Evolutionary conservation across 2,888 invertebrate genomes (phyloP).

Genomic region (Mystacides longicornis): DNA sequence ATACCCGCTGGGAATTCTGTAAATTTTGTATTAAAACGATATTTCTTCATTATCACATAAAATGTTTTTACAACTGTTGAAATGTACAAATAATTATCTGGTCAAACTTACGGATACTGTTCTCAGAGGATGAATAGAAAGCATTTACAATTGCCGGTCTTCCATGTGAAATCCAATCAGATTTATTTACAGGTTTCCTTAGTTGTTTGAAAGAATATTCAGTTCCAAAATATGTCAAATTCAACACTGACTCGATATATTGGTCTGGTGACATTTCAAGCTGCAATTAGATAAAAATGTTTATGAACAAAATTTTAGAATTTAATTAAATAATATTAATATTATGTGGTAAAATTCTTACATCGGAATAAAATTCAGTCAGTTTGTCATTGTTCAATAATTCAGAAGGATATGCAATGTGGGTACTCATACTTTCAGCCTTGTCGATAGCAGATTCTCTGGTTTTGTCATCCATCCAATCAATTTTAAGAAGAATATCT

Average conservation of each 20-base stretch:
- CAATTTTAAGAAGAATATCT: constrained; percentile 67
- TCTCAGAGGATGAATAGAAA: constrained; percentile 78
- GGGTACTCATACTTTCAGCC: constrained; percentile 74
- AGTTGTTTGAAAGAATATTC: constrained; percentile 71
- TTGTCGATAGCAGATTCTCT: constrained; percentile 69
- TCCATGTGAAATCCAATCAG: constrained; percentile 79
- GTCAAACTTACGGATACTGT: constrained; percentile 78
- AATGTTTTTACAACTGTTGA: too few relatives aligned
- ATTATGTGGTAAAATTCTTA: constrained; percentile 34
- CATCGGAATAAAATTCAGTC: constrained; percentile 68
- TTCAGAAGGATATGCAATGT: constrained; percentile 90
- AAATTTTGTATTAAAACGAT: background rate
- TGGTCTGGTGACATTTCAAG: constrained; percentile 62
- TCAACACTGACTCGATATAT: constrained; percentile 69
- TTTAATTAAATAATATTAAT: background rate
- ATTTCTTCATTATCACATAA: background rate
- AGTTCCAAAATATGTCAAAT: constrained; percentile 72
- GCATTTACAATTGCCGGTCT: constrained; percentile 80
- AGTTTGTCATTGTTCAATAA: constrained; percentile 75
- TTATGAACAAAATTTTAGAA: background rate
- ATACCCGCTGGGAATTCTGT: constrained; percentile 91
- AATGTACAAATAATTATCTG: too few relatives aligned
- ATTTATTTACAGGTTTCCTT: constrained; percentile 73
- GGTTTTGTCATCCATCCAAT: constrained; percentile 91
- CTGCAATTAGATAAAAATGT: constrained; percentile 34